Evolutionary conservation across 2,113 vertebrate species (phyloP), one percentile per base, ranked within the genome.

Genomic region (Asarcornis scutulata): DNA sequence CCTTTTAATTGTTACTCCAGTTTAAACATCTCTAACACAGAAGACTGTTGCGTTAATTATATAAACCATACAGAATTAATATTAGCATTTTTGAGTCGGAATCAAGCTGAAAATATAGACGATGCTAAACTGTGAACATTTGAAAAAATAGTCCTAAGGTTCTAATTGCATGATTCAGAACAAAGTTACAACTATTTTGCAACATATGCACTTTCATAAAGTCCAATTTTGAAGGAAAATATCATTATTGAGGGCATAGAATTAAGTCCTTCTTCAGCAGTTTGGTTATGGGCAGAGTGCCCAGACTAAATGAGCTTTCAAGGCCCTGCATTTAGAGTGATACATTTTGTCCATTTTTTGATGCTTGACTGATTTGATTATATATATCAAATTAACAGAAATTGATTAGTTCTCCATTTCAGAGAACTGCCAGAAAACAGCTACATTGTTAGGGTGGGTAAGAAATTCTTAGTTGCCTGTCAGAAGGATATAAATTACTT

Each of bases 311-410:
- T 90, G 60, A 97, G 58, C 53, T 88, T 95, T 94, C 72, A 91
- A 83, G 64, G 58, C 48, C 62, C 52, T 0, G 7, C 27, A 79
- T 56, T 96, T 88, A 79, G 29, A 85, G 27, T 62, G 42, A 92
- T 88, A 40, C 31, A 46, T 91, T 91, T 91, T 79, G 66, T 40
- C 3, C 8, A 6, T n/a, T 78, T 58, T 42, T 66, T 25, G 86
- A 80, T 84, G 50, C 58, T 89, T 95, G 63, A 95, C 95, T 97
- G 86, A 92, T 93, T 94, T 83, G 44, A 88, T 96, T 88, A 63
- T 78, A 79, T 83, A 87, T 88, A 69, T 91, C 75, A 93, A 58
- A 96, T 94, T 83, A 83, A 88, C 23, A 88, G 88, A 75, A 82
- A 92, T 73, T 83, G 79, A 86, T 91, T 92, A 87, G 32, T 84